Conservation (phyloP, 1,140 invertebrate species). For the Pseudomyrmex flavicornis region DNA sequence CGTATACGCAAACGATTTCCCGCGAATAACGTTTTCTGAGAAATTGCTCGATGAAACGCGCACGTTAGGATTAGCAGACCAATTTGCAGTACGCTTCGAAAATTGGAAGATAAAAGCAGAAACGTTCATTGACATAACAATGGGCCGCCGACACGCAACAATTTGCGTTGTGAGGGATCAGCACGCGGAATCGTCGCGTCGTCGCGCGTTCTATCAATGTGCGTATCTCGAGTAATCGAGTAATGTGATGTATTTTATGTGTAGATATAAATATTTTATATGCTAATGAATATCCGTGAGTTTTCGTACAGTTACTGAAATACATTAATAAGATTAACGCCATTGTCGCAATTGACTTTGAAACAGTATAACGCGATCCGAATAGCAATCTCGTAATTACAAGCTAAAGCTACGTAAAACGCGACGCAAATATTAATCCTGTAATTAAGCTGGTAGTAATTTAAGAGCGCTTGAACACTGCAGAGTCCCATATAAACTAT, state of each 20-base stretch:
- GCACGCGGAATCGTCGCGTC: conserved; percentile 69
- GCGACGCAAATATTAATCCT: conserved; percentile 13
- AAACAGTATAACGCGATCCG: not conserved
- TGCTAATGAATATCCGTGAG: conserved; percentile 59
- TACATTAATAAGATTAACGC: conserved; percentile 38
- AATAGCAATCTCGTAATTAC: not conserved
- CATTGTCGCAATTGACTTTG: conserved; percentile 13
- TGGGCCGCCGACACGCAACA: conserved; percentile 66
- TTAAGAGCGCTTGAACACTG: not conserved
- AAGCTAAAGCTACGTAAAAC: not conserved
- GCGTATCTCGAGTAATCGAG: conserved; percentile 52
- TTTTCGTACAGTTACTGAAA: not conserved
- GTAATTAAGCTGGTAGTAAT: not conserved
- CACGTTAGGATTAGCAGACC: conserved; percentile 66
- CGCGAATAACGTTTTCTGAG: conserved; percentile 66
- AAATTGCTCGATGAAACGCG: conserved; percentile 66
- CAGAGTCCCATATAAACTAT: not conserved
- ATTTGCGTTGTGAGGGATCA: conserved; percentile 66
- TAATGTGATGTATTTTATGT: conserved; percentile 19
- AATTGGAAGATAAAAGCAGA: conserved; percentile 69
- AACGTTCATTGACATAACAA: conserved; percentile 71
- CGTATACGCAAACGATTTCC: conserved; percentile 61
- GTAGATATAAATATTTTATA: not conserved
- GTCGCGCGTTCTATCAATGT: conserved; percentile 27
- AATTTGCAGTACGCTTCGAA: conserved; percentile 65